Evolutionary conservation across 2,797 vertebrate genomes (phyloP).

Genomic region (Enteromius fasciolatus): DNA sequence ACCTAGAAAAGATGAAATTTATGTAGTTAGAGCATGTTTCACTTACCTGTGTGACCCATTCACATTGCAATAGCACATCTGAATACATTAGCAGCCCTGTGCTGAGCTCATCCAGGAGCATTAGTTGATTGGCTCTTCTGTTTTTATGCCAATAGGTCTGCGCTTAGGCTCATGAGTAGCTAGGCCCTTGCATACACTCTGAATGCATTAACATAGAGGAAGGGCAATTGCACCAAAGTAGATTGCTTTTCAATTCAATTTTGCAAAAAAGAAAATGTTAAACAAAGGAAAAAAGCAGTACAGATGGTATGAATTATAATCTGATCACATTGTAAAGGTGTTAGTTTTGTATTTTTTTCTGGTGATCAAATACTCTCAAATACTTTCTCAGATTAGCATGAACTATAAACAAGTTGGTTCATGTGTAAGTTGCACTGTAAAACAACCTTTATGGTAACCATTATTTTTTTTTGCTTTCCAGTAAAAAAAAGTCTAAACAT

Average conservation of each 20-base stretch:
- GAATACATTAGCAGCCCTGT: slow-evolving; percentile 66
- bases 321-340: slow-evolving; percentile 33
- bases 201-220: slow-evolving; percentile 53
- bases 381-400: not conserved
- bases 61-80: slow-evolving; percentile 54
- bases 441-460: not conserved
- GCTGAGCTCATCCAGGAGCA: slow-evolving; percentile 66
- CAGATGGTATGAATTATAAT: slow-evolving; percentile 43
- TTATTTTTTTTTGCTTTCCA: not conserved
- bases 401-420: not conserved
- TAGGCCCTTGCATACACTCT: slow-evolving; percentile 40
- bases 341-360: not conserved
- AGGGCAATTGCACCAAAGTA: slow-evolving; percentile 51
- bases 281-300: slow-evolving; percentile 46
- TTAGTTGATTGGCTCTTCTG: slow-evolving; percentile 74
- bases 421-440: no score
- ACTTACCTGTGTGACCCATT: slow-evolving; percentile 63
- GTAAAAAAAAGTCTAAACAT: not conserved
- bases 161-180: slow-evolving; percentile 52
- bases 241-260: slow-evolving; percentile 58
- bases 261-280: slow-evolving; percentile 36
- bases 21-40: slow-evolving; percentile 52
- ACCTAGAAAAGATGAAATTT: slow-evolving; percentile 78
- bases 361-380: not conserved
- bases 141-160: slow-evolving; percentile 60